Evolutionary conservation across 2,888 invertebrate species (phyloP), one percentile per base, ranked within the genome.

Genomic region (Noctua janthe): DNA sequence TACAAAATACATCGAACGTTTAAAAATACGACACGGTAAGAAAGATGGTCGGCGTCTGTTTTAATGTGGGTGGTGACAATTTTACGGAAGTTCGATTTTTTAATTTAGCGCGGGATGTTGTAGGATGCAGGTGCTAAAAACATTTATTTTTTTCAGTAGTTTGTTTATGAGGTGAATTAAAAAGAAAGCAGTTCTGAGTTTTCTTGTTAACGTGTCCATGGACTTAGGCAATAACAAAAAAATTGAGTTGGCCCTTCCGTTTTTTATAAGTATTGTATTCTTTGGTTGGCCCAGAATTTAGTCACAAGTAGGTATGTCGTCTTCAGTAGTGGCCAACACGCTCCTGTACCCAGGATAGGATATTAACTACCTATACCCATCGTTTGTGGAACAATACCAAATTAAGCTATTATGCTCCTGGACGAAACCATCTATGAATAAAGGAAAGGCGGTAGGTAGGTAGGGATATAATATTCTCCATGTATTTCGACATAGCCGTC

Each of bases 1-100:
- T 91, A 91, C 89, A 89, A 89, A 88, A 91, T 93, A 88, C 83
- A 83, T 74, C 70, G 73, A 80, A 83, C 85, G 76, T 83, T 87
- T 83, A 73, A 86, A 85, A 84, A 89, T 82, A 84, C 81, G 80
- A 80, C 80, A 84, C 74, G 80, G 77, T 72, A 78, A 71, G 78
- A 71, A 75, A 90, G 89, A 78, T 76, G 49, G 78, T 72, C 71
- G 76, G 43, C 23, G 62, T 74, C 47, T 77, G 71, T 74, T 80
- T 81, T 62, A 56, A 51, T 64, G 62, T 78, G 62, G 62, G 54
- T 84, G 72, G 72, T 71, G 80, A 84, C 88, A 84, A 73, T 81
- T 83, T 87, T 66, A 83, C 72, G 70, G 78, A 78, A 72, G 67
- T 23, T 62, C 23, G 15, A 13, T 4, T 81, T 85, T 62, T 39